Conservation (phyloP, 2,888 invertebrate species). For the Salticus scenicus region DNA sequence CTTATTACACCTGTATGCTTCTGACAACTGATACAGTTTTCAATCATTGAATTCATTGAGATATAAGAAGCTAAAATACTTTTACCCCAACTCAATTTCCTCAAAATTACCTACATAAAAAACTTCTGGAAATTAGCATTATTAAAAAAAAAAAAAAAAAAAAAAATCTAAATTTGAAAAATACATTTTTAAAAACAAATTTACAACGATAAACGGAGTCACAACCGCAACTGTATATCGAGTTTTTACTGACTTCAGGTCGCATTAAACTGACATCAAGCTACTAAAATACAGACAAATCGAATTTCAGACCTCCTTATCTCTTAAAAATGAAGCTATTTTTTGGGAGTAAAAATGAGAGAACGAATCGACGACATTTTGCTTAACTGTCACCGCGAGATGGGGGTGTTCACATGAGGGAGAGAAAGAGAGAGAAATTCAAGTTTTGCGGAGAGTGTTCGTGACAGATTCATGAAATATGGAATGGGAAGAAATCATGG, state of each 20-base stretch:
- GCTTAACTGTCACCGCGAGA: constrained; percentile 14
- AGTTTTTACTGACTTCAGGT: constrained; percentile 1
- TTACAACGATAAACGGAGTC: no score
- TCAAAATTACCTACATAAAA: no score
- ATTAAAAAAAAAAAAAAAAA: no score
- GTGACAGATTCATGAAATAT: constrained; percentile 10
- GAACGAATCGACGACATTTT: background rate
- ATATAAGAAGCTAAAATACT: no score
- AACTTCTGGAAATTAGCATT: no score
- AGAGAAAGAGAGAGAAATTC: background rate
- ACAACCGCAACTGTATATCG: background rate
- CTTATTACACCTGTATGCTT: no score
- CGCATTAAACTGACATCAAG: constrained; percentile 20
- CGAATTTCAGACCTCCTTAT: constrained; percentile 22
- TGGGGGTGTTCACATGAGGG: background rate
- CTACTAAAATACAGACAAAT: constrained; percentile 6
- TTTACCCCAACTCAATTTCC: no score
- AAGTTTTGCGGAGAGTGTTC: background rate
- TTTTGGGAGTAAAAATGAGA: background rate
- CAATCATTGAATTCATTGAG: no score
- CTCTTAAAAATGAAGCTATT: constrained; percentile 18
- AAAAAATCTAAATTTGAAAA: no score
- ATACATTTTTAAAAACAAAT: no score
- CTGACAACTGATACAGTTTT: no score
- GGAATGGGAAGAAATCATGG: background rate